phyloP scores from a whole-genome alignment of 2,888 invertebrate species.

The Lomographa bimaculata region DNA sequence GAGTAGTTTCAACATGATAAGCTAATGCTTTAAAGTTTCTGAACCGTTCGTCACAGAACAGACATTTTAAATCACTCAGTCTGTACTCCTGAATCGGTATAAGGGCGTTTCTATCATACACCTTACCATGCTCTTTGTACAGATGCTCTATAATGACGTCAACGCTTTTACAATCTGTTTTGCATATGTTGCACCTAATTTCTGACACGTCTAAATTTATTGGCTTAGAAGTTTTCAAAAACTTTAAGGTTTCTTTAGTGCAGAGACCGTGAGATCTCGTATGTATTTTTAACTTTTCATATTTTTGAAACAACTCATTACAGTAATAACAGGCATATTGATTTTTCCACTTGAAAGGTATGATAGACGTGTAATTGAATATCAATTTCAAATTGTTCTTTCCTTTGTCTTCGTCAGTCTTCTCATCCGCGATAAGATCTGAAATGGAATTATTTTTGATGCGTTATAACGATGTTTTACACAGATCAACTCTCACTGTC shows the following conservation, averaged over 20 bases:
- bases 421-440: conserved; percentile 61
- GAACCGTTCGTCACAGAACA: conserved; percentile 58
- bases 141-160: conserved; percentile 64
- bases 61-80: conserved; percentile 55
- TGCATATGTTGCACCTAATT: conserved; percentile 62
- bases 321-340: conserved; percentile 72
- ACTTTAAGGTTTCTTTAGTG: conserved; percentile 4
- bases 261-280: conserved; percentile 55
- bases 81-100: conserved; percentile 60
- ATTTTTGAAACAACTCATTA: conserved; percentile 53
- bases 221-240: neutral
- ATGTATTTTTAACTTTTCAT: conserved; percentile 62
- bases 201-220: conserved; percentile 69
- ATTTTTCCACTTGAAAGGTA: conserved; percentile 75
- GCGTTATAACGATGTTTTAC: no score
- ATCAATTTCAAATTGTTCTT: conserved; percentile 69
- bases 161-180: conserved; percentile 49
- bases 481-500: no score
- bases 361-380: conserved; percentile 68
- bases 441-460: conserved; percentile 68
- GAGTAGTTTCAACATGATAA: conserved; percentile 56
- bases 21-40: conserved; percentile 59
- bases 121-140: conserved; percentile 56
- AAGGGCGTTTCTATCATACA: conserved; percentile 58
- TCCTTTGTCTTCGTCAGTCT: conserved; percentile 59